Base-by-base conservation (phyloP, 2,888 invertebrate genomes). In the Parnassius smintheus region DNA sequence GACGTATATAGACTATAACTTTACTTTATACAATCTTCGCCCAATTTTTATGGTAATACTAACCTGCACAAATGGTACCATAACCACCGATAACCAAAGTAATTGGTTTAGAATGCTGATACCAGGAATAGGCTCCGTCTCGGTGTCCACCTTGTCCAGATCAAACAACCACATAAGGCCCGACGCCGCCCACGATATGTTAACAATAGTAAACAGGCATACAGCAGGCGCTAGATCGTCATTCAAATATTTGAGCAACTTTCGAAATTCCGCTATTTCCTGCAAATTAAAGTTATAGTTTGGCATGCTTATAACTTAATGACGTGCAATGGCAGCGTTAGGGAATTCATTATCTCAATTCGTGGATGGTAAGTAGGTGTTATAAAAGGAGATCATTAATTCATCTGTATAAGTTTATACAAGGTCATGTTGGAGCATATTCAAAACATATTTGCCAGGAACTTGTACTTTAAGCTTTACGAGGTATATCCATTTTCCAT, bases 251-350 rank as follows among this genome's bases (percentile, higher is more conserved):
- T 94, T 94, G 25, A 97, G 82, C 62, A 96, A 86, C 75, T 96
- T 96, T 65, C 94, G 94, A 72, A 96, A 96, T 77, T 96, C 96
- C 1, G 95, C 93, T 66, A 96, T 94, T 89, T 96, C 96, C 96
- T 96, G 76, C 50, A 85, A 83, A 41, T 11, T 41, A 54, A 56
- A 9, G 44, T 13, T 54, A 18, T 35, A 35, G 35, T 35, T 7
- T 35, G 7, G 35, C 35, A 7, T 35, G 4, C 35, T 35, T 35
- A 35, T 3, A 35, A 35, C 35, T 0, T 35, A 4, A 35, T 35
- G 35, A 4, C 35, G 25, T 25, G 25, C 3, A 25, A 25, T 25
- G 25, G 2, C 25, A 35, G 7, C 35, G 3, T 35, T 35, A 25
- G 35, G 3, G 35, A 35, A 3, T 25, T 35, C 35, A 7, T 7